Evolutionary conservation across 1,140 invertebrate genomes (phyloP), one percentile per base, ranked within the genome.

Genomic region (Listronotus oregonensis): DNA sequence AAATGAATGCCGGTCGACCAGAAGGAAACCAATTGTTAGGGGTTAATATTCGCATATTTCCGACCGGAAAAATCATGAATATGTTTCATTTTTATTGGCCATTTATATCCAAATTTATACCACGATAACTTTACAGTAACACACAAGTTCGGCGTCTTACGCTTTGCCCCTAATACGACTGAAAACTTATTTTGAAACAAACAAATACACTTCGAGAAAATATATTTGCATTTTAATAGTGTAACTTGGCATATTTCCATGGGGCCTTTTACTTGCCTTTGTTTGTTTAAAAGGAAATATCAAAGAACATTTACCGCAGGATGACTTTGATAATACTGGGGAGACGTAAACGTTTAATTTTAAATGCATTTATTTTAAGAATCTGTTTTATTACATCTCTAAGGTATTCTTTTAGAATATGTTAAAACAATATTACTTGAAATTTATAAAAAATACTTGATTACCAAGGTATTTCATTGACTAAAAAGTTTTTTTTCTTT

Each of bases 51-150:
- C 69, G 70, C 64, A 31, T 40, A 68, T 78, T 77, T 76, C 71
- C 73, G 73, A 66, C 69, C 68, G 75, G 71, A 77, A 76, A 75
- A 76, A 78, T 75, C 75, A 78, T 78, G 77, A 78, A 78, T 78
- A 78, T 77, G 73, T 77, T 78, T 78, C 75, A 78, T 77, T 78
- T 77, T 78, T 76, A 76, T 78, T 73, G 77, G 72, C 73, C 77
- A 74, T 78, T 78, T 78, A 75, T 74, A 75, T 72, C 71, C 65
- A 64, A 66, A 66, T 69, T 61, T 65, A 55, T 68, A 44, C 52
- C 62, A 56, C 21, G 42, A 39, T 17, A 49, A 66, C 21, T 39
- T 55, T 64, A 58, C 54, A 64, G 71, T 52, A 49, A 12, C 10
- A 11, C 37, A 47, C 18, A 46, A 49, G 37, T 51, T 12, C 12